Conservation (phyloP, 2,888 invertebrate species). For the Drosophila stalkeri region DNA sequence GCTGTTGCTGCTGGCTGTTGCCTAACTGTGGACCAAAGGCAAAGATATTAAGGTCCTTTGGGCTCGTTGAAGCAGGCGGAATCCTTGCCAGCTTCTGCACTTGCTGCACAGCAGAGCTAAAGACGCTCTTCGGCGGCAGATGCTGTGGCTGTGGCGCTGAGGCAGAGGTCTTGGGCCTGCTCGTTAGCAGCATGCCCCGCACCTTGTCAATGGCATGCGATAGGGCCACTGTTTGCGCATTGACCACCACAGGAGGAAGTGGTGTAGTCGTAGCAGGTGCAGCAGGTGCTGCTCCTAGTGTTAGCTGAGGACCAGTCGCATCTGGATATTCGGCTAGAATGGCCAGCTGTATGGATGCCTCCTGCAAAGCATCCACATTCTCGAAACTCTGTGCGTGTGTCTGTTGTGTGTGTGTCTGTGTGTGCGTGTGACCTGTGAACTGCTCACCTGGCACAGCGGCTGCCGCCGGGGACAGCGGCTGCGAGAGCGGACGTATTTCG, state of each 20-base stretch:
- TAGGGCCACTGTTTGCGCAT: constrained; percentile 9
- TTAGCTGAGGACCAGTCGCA: background rate
- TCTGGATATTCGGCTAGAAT: background rate
- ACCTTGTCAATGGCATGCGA: constrained; percentile 8
- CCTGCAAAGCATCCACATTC: constrained; percentile 2
- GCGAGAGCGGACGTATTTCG: constrained; percentile 68
- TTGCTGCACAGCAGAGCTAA: background rate
- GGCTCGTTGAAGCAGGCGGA: background rate
- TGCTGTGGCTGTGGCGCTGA: constrained; percentile 6
- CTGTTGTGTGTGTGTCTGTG: constrained; percentile 9
- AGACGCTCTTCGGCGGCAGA: background rate
- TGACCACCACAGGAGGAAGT: constrained; percentile 20
- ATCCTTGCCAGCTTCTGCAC: background rate
- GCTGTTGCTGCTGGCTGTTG: background rate
- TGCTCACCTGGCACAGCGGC: constrained; percentile 15
- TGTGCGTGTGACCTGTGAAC: constrained; percentile 4
- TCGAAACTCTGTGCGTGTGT: constrained; percentile 5
- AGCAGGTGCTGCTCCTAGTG: background rate
- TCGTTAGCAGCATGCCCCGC: background rate
- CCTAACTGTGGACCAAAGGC: background rate
- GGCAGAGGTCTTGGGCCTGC: background rate
- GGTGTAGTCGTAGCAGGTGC: background rate
- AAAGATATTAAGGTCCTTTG: background rate
- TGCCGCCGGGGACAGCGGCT: constrained; percentile 37
- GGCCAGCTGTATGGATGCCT: background rate